phyloP scores from a whole-genome alignment of 2,888 invertebrate genomes.

The Agonum fuliginosum region DNA sequence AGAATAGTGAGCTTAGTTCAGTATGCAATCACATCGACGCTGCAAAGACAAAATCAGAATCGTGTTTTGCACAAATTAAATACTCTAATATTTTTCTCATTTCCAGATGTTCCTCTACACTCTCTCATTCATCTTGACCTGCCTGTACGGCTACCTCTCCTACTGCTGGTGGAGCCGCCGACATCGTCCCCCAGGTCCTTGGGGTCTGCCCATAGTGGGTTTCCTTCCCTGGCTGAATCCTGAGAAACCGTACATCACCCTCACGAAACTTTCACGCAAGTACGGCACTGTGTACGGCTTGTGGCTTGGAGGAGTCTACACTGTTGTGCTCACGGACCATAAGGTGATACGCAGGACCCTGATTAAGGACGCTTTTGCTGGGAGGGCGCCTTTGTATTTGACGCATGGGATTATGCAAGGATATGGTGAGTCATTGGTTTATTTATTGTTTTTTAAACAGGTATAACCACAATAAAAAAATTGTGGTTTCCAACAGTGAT shows the following conservation, averaged over 20 bases:
- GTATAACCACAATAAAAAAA: not conserved
- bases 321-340: slow-evolving; percentile 86
- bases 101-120: slow-evolving; percentile 41
- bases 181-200: slow-evolving; percentile 85
- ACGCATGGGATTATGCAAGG: slow-evolving; percentile 93
- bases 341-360: slow-evolving; percentile 83
- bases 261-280: slow-evolving; percentile 79
- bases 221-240: slow-evolving; percentile 85
- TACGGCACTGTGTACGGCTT: slow-evolving; percentile 86
- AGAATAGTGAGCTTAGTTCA: too few relatives aligned
- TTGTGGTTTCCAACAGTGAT: slow-evolving; percentile 9
- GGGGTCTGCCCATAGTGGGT: slow-evolving; percentile 86
- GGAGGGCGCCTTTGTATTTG: slow-evolving; percentile 87
- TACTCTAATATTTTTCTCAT: slow-evolving; percentile 25
- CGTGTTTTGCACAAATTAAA: too few relatives aligned
- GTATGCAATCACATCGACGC: too few relatives aligned
- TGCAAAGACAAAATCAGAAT: too few relatives aligned
- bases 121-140: not conserved
- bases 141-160: slow-evolving; percentile 66
- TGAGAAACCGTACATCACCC: slow-evolving; percentile 81
- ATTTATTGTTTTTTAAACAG: not conserved
- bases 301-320: slow-evolving; percentile 83
- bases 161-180: slow-evolving; percentile 71
- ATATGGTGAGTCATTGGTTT: slow-evolving; percentile 81
- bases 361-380: slow-evolving; percentile 82